Conservation (phyloP, 2,797 vertebrate genomes). For the Brachyrhaphis roseni region DNA sequence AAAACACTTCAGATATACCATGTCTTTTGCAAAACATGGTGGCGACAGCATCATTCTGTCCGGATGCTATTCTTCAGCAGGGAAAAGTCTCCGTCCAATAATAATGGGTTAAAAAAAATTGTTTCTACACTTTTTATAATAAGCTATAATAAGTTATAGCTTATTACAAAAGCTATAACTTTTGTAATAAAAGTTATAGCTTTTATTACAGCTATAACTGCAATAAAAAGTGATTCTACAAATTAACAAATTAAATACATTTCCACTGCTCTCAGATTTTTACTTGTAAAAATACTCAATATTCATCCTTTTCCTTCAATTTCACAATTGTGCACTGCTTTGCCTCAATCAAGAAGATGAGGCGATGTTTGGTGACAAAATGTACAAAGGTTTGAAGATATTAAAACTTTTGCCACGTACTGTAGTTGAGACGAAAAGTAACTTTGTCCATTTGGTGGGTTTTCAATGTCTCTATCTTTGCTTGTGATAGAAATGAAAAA, state of each 20-base stretch:
- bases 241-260: neutral
- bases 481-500: constrained; percentile 2
- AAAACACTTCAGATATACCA: neutral
- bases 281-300: neutral
- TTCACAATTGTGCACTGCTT: neutral
- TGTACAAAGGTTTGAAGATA: neutral
- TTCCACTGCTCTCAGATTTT: neutral
- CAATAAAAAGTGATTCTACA: neutral
- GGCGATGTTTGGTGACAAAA: neutral
- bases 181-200: too few relatives aligned
- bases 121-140: neutral
- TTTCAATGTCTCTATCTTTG: neutral
- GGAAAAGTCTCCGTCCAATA: neutral
- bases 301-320: neutral
- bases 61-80: neutral
- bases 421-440: neutral
- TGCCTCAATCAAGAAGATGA: neutral
- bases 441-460: neutral
- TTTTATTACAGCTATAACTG: neutral
- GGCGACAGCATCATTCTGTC: neutral
- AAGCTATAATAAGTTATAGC: too few relatives aligned
- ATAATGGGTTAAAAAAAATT: too few relatives aligned
- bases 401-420: neutral
- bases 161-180: too few relatives aligned
- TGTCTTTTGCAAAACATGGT: neutral